Evolutionary conservation across 1,140 invertebrate species (phyloP).

Genomic region (Odontomachus brunneus): DNA sequence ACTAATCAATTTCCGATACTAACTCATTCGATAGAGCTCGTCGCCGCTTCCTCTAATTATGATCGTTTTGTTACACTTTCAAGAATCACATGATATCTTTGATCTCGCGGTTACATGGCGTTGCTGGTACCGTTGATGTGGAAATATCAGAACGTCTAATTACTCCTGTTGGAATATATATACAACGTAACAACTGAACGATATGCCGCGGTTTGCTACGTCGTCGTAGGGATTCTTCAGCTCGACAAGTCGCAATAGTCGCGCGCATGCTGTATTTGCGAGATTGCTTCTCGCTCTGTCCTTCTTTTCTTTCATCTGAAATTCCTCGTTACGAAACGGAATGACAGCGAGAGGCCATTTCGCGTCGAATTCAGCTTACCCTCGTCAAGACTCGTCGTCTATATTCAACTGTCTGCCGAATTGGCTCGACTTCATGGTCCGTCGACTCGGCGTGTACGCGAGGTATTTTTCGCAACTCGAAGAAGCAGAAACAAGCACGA

Average conservation of each 20-base stretch:
- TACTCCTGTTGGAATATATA: too few species aligned
- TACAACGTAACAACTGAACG: neutral
- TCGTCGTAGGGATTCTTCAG: neutral
- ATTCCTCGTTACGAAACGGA: conserved; percentile 42
- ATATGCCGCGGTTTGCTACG: neutral
- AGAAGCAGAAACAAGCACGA: conserved; percentile 42
- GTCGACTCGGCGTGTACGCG: conserved; percentile 44
- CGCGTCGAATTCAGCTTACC: conserved; percentile 54
- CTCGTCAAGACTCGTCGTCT: conserved; percentile 63
- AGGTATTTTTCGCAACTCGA: conserved; percentile 41
- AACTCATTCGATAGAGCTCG: neutral
- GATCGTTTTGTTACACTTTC: neutral
- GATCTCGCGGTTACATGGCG: too few species aligned
- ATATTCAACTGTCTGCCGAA: conserved; percentile 57
- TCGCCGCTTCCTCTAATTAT: neutral
- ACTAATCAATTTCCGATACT: neutral
- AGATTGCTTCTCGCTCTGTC: neutral
- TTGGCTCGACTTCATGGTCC: conserved; percentile 56
- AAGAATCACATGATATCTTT: too few species aligned
- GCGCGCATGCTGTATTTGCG: neutral
- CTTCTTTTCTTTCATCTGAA: conserved; percentile 25
- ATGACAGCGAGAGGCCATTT: conserved; percentile 29
- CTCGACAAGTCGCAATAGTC: neutral
- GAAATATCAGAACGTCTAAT: too few species aligned
- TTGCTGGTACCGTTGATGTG: too few species aligned